Conservation (phyloP, 2,888 invertebrate genomes). For the Drosophila subsilvestris region DNA sequence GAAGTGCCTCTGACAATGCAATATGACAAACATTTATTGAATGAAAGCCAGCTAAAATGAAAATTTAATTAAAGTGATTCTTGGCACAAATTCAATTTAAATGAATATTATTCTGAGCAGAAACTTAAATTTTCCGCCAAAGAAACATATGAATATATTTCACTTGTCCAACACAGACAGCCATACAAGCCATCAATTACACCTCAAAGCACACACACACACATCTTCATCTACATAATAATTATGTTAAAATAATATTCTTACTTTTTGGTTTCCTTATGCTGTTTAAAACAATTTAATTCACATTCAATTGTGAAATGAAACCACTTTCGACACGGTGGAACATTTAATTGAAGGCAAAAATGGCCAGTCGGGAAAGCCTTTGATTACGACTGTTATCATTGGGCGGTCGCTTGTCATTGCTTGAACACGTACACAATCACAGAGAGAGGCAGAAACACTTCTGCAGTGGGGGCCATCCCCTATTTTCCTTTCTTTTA, state of each 20-base stretch:
- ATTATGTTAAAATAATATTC: not conserved
- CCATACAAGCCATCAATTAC: not conserved
- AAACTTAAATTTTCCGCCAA: not conserved
- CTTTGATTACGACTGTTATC: constrained; percentile 39
- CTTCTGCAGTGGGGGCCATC: constrained; percentile 31
- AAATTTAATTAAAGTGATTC: not conserved
- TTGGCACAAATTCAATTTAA: not conserved
- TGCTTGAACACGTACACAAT: constrained; percentile 22
- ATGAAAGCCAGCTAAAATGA: not conserved
- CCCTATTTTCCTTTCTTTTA: constrained; percentile 33
- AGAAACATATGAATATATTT: not conserved
- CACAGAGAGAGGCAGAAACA: constrained; percentile 36
- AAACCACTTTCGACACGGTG: constrained; percentile 27
- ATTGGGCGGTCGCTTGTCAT: constrained; percentile 21
- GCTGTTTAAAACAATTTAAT: not conserved
- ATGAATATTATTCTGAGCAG: not conserved
- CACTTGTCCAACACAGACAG: not conserved
- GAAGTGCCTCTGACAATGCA: not conserved
- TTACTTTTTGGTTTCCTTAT: not conserved
- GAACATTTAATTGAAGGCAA: constrained; percentile 46
- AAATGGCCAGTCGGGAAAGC: constrained; percentile 26
- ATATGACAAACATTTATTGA: not conserved
- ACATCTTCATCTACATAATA: not conserved
- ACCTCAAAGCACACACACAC: not conserved
- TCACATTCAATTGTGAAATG: not conserved